These are phyloP conservation scores for Nesogale talazaci DNA, from an alignment of 2,113 vertebrate species.

Conservation along the genomic window DNA sequence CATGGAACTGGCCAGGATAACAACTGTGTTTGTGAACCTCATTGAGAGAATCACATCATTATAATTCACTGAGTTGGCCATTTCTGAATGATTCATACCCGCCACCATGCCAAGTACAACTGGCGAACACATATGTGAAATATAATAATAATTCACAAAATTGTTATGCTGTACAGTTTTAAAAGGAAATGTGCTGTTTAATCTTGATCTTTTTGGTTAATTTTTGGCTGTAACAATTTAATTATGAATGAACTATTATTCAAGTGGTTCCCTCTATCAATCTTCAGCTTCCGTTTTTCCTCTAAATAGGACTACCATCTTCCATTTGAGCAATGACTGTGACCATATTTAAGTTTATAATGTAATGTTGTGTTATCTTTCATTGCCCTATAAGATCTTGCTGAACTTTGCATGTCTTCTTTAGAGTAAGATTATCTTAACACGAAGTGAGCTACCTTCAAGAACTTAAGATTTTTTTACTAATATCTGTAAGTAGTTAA, in stretches of 20 bases:
- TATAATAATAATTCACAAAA: no score
- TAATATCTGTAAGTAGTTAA: background rate
- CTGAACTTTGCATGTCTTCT: background rate
- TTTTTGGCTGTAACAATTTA: background rate
- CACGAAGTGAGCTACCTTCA: background rate
- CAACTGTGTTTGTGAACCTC: background rate
- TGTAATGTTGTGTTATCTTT: background rate
- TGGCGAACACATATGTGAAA: conserved; percentile 9
- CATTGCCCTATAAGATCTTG: background rate
- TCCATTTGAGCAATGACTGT: background rate
- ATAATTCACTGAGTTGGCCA: background rate
- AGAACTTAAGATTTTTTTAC: background rate
- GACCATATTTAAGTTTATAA: accelerated
- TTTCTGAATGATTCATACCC: background rate
- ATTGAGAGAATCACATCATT: background rate
- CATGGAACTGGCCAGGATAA: background rate
- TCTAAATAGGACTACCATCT: background rate
- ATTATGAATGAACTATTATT: background rate
- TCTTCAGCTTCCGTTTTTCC: background rate
- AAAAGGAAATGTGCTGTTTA: background rate
- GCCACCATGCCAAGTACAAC: background rate
- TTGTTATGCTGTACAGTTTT: background rate
- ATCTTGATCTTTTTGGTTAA: background rate
- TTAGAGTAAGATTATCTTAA: background rate
- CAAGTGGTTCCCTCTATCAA: background rate